These are phyloP conservation scores for Meriones psammophilus DNA, from an alignment of 2,797 vertebrate species.

Conservation along the genomic window DNA sequence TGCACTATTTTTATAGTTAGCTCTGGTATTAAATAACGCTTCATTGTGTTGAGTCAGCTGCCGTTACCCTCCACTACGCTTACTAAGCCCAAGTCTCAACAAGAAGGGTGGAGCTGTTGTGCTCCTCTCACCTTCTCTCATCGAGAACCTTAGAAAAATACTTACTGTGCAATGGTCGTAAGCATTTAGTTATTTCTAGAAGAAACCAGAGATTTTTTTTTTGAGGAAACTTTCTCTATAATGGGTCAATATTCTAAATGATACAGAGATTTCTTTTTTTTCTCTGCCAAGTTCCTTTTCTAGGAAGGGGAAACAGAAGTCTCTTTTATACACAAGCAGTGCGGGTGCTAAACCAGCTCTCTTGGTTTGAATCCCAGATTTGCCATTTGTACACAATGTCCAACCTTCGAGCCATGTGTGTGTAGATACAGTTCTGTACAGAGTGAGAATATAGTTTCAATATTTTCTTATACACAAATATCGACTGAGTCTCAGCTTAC, in stretches of 20 bases:
- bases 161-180: neutral
- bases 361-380: neutral
- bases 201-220: slow-evolving; percentile 2
- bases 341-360: neutral
- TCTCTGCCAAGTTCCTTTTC: neutral
- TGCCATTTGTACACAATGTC: neutral
- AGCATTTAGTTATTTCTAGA: neutral
- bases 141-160: neutral
- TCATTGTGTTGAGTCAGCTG: neutral
- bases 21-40: neutral
- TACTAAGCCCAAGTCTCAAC: neutral
- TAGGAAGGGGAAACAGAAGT: neutral
- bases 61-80: neutral
- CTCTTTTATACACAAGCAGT: neutral
- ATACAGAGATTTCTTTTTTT: neutral
- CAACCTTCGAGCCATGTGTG: neutral
- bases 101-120: neutral
- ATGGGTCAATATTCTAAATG: neutral
- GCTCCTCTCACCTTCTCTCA: neutral
- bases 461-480: neutral
- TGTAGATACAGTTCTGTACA: neutral
- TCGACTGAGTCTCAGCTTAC: slow-evolving; percentile 10
- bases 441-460: neutral
- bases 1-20: neutral
- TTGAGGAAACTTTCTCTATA: neutral